phyloP scores from a whole-genome alignment of 2,888 invertebrate species.

The Schizaphis graminum region DNA sequence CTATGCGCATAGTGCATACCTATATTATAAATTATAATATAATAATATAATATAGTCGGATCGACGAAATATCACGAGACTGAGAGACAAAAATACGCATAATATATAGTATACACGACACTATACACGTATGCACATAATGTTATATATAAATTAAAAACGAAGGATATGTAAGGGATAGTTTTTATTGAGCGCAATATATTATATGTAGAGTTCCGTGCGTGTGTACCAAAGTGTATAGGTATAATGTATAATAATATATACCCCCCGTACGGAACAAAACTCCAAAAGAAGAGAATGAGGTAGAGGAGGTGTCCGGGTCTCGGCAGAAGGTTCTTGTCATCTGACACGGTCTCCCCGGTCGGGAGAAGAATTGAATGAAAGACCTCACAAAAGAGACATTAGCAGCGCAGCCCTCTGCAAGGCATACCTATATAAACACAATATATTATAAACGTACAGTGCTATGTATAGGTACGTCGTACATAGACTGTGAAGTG shows the following conservation, averaged over 20 bases:
- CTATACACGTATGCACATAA: background rate
- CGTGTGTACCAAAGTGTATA: background rate
- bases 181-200: background rate
- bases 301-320: background rate
- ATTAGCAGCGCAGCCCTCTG: slow-evolving; percentile 31
- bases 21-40: background rate
- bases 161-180: background rate
- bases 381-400: slow-evolving; percentile 47
- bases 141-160: background rate
- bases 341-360: slow-evolving; percentile 45
- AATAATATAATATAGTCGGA: background rate
- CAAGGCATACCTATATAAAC: slow-evolving; percentile 31
- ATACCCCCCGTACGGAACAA: background rate
- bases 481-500: background rate
- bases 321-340: slow-evolving; percentile 29
- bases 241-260: background rate
- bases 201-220: background rate
- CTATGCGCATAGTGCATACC: background rate
- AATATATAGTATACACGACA: background rate
- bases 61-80: background rate
- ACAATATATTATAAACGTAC: background rate
- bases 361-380: background rate
- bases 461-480: too few species aligned
- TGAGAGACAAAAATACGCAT: background rate
- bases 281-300: background rate